Evolutionary conservation across 2,797 vertebrate genomes (phyloP), one percentile per base, ranked within the genome.

Genomic region (Helicolenus hilgendorfi): DNA sequence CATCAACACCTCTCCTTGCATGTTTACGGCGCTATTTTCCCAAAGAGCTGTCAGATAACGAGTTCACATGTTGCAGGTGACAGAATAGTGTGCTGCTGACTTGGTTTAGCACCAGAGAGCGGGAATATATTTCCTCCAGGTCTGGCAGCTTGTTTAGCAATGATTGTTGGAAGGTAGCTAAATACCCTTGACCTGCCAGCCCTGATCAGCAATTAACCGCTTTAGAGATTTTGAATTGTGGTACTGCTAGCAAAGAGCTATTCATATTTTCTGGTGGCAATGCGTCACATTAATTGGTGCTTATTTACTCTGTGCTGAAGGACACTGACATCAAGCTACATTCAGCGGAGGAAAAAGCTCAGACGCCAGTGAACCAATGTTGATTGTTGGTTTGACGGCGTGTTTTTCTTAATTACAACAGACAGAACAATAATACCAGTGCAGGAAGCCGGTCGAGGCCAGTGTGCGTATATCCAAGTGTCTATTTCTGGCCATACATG

Each of bases 371-470:
- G 83, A 88, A 76, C 64, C 75, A 77, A 72, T 70, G 90, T 76
- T 81, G 86, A 92, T 79, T 93, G 85, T 81, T 88, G 87, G 72
- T 87, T 89, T 84, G 85, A 89, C 55, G 77, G 82, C 83, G 75
- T 95, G 93, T 91, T 93, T 94, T 92, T 85, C 87, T 89, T 95
- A 94, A 97, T 96, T 94, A 88, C 87, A 91, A 96, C 71, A 82
- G 94, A 95, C 92, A 91, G 83, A 88, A 89, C 81, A 91, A 95
- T 92, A 91, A 94, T 79, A 71, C 20, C 11, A 24, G 72, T 73
- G 77, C 59, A 72, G 65, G 58, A 45, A 29, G 65, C 63, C 68
- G 72, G 77, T 81, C 59, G n/a, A 81, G 83, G 81, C 60, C 59
- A 31, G 22, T 49, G 59, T 78, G 72, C 18, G n/a, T 53, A 15